Base-by-base conservation (phyloP, 2,888 invertebrate genomes). In the Ennomos quercinarius region DNA sequence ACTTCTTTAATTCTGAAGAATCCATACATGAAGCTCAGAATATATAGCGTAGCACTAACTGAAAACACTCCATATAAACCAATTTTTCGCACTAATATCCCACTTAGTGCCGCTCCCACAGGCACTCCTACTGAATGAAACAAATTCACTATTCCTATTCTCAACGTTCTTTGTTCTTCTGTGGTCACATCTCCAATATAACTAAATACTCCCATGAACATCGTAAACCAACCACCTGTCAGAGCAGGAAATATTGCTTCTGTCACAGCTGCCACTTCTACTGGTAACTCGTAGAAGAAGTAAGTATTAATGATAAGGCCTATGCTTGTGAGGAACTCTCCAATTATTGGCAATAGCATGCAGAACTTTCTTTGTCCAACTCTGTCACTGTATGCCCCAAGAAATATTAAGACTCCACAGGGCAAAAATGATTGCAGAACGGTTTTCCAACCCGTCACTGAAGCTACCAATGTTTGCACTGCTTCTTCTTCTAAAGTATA, bases 201-300 rank as follows among this genome's bases (percentile, higher is more conserved):
- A 86, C 97, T 97, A 87, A 98, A 96, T 67, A 97, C 95, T 13
- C 97, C 97, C 97, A 97, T 97, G 73, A 97, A 95, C 97, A 97
- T 97, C 36, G 97, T 97, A 80, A 97, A 96, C 97, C 97, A 97
- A 9, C 97, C 97, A 9, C 97, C 96, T 0, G 96, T 96, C 8
- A 97, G 77, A 0, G 96, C 96, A 2, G 97, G 97, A 83, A 97
- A 97, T 66, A 97, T 93, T 0, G 96, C 96, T 83, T 97, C 97
- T 0, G 96, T 95, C 6, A 97, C 93, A 0, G 96, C 97, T 11
- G 96, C 95, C 2, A 94, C 95, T 88, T 97, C 97, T 93, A 97
- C 96, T 0, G 97, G 96, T 40, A 96, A 86, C 76, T 96, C 94
- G 78, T 96, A 94, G 81, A 96, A 97, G 84, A 94, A 96, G 77